Percentiles rank a stretch among this genome's conserved stretches.
phyloP scores from a whole-genome alignment of 2,888 invertebrate genomes.

The Cyaniris semiargus region DNA sequence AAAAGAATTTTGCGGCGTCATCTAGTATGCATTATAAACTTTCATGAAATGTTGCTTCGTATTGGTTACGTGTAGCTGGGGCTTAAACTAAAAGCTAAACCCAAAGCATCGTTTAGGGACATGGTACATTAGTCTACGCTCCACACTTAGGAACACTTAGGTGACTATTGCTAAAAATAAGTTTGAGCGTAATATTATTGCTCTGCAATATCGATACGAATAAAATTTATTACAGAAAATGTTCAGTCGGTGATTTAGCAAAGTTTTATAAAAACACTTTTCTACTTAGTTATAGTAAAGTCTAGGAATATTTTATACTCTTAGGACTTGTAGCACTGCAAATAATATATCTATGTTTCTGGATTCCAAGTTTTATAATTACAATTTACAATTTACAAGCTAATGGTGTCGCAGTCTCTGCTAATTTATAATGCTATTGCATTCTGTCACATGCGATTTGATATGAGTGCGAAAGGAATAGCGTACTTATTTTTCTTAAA shows the following conservation, averaged over 20 bases:
- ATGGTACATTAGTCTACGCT: not conserved
- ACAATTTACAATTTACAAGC: not conserved
- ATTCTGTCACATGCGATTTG: not conserved
- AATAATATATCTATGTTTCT: not conserved
- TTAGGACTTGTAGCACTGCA: not conserved
- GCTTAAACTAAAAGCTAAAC: constrained; percentile 2
- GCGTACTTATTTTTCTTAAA: constrained; percentile 1
- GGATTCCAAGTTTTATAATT: not conserved
- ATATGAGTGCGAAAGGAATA: constrained; percentile 12
- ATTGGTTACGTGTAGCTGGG: not conserved
- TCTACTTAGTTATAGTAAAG: not conserved
- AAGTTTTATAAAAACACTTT: not conserved
- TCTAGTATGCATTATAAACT: not conserved
- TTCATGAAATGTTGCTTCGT: not conserved
- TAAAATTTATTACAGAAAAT: not conserved
- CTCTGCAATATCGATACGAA: not conserved
- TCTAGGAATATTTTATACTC: not conserved
- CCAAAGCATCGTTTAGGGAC: constrained; percentile 3
- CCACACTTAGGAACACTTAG: constrained; percentile 1
- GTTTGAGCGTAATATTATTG: not conserved
- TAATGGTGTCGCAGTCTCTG: no score
- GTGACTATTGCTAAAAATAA: not conserved
- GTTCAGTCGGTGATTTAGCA: not conserved
- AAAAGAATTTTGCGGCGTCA: no score
- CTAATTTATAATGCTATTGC: not conserved